phyloP scores from a whole-genome alignment of 2,797 vertebrate genomes.

The Graptemys geographica region DNA sequence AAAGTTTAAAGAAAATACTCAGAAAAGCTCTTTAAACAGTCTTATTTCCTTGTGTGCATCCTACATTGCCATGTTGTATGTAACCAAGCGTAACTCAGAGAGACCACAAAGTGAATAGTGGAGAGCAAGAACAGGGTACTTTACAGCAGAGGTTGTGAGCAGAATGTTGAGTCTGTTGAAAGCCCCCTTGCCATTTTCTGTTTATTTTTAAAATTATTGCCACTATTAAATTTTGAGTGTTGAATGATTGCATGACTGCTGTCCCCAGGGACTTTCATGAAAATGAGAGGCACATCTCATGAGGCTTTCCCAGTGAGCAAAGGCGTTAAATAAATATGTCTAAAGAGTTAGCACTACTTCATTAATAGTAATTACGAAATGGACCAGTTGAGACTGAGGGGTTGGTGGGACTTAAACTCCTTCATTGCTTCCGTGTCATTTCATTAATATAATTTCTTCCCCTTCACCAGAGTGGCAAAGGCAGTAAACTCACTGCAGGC shows the following conservation, averaged over 20 bases:
- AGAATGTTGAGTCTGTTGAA: not conserved
- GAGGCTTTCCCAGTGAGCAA: not conserved
- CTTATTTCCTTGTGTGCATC: accelerated
- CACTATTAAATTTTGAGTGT: not conserved
- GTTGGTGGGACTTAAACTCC: not conserved
- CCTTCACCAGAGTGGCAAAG: constrained; percentile 6
- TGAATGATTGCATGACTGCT: not conserved
- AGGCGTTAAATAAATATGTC: not conserved
- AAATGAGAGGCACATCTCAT: not conserved
- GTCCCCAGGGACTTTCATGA: not conserved
- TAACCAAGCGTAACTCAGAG: not conserved
- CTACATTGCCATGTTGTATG: not conserved
- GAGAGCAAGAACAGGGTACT: not conserved
- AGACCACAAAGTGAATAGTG: not conserved
- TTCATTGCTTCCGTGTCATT: constrained; percentile 21
- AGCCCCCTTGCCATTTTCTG: not conserved
- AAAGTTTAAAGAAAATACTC: not conserved
- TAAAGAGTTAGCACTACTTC: constrained; percentile 17
- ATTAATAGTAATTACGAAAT: constrained; percentile 11
- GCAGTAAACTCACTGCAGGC: not conserved
- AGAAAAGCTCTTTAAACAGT: not conserved
- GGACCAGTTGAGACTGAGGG: not conserved
- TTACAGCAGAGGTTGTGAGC: not conserved
- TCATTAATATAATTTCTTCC: not conserved
- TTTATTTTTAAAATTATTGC: not conserved